A percentile compares a stretch with the other conserved stretches of the same genome.
Evolutionary conservation across 1,140 invertebrate genomes (phyloP).

Genomic region (Dreissena rostriformis): DNA sequence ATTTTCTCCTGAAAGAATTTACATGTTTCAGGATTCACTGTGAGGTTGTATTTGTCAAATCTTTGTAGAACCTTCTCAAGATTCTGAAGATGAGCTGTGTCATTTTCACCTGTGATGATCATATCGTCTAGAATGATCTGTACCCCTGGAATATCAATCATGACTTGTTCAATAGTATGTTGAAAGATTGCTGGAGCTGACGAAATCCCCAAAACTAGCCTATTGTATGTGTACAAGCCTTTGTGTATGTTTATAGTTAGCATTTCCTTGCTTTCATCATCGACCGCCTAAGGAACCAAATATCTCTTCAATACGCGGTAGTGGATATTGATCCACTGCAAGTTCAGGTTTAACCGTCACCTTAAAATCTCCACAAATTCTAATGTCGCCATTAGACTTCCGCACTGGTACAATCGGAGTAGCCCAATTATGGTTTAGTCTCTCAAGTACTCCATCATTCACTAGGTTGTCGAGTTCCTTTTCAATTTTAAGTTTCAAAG

Average conservation of each 20-base stretch:
- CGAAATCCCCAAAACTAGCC: slow-evolving; percentile 50
- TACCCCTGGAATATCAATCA: slow-evolving; percentile 65
- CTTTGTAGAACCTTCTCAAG: not conserved
- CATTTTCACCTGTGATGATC: slow-evolving; percentile 48
- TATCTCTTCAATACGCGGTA: slow-evolving; percentile 71
- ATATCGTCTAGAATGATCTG: slow-evolving; percentile 57
- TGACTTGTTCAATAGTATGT: slow-evolving; percentile 75
- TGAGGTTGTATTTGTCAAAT: not conserved
- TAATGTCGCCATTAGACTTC: slow-evolving; percentile 73
- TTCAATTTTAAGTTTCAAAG: slow-evolving; percentile 34
- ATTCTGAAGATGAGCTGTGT: not conserved
- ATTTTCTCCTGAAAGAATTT: not conserved
- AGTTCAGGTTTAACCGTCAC: slow-evolving; percentile 59
- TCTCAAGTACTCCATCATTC: too few species aligned
- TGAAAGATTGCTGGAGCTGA: slow-evolving; percentile 82
- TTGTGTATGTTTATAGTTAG: slow-evolving; percentile 46
- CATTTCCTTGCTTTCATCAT: slow-evolving; percentile 62
- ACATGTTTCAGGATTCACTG: not conserved
- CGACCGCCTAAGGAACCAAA: slow-evolving; percentile 37
- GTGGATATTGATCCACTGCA: slow-evolving; percentile 46
- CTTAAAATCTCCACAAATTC: slow-evolving; percentile 80
- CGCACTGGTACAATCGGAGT: too few species aligned
- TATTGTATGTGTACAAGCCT: not conserved
- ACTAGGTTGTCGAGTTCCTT: too few species aligned
- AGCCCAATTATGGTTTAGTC: too few species aligned